Conservation (phyloP, 2,113 vertebrate genomes). For the Cisticola juncidis region DNA sequence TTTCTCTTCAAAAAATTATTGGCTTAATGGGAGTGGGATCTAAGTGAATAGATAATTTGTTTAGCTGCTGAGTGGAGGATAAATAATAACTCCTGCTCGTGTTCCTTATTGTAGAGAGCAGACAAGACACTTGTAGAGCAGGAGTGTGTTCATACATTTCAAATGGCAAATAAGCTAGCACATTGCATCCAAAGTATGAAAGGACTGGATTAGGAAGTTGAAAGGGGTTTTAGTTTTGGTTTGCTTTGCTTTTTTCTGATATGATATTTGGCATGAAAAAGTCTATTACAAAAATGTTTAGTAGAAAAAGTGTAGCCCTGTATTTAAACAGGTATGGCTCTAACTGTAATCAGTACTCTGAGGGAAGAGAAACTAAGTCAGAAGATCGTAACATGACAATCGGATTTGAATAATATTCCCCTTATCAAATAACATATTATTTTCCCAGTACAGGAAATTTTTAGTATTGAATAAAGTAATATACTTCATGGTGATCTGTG, state of each 20-base stretch:
- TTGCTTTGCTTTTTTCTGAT: neutral
- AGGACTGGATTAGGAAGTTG: neutral
- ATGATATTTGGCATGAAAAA: neutral
- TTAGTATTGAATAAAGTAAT: neutral
- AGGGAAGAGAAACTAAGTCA: neutral
- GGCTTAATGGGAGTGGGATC: neutral
- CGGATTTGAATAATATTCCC: neutral
- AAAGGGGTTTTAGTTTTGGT: accelerated
- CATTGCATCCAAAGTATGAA: neutral
- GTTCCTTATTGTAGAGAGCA: neutral
- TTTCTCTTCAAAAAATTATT: neutral
- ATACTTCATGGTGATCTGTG: neutral
- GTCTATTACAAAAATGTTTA: neutral
- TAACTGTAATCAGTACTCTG: neutral
- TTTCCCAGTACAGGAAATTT: neutral
- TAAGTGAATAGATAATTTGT: neutral
- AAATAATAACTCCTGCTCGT: neutral
- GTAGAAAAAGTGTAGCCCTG: neutral
- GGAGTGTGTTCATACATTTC: neutral
- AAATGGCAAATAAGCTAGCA: neutral
- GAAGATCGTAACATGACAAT: neutral
- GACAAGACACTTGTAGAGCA: neutral
- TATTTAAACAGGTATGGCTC: neutral
- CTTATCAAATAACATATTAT: neutral
- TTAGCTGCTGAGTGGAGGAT: neutral